Evolutionary conservation across 2,888 invertebrate species (phyloP), one percentile per base, ranked within the genome.

Genomic region (Caenorhabditis macrosperma): DNA sequence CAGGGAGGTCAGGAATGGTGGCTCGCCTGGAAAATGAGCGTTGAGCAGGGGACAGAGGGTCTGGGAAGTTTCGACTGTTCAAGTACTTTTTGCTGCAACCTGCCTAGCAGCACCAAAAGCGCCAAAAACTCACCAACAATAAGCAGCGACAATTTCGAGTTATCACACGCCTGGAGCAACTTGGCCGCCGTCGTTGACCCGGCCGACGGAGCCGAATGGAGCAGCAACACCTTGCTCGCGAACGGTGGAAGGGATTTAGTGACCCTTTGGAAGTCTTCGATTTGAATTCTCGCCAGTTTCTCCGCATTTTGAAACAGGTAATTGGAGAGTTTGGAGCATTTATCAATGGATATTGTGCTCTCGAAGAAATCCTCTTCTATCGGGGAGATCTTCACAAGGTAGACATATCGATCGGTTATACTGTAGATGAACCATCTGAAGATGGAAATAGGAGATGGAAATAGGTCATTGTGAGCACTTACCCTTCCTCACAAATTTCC

Each of bases 341-440:
- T 69, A 17, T 78, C 63, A 38, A 82, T 67, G 17, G 64, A 55
- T 30, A 75, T 46, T n/a, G 48, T 57, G 1, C 50, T 30, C 33
- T 79, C 79, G 22, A 59, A 63, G 20, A 46, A 38, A 7, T 71
- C 72, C 1, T 52, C 50, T 24, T 78, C 74, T 7, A 52, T 52
- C 20, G 78, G 38, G 4, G 67, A 46, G 35, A 76, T 28, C 48
- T 67, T 64, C 1, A 77, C 78, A 9, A 83, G 59, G 38, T 83
- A 83, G 24, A 83, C 61, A 26, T 82, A 83, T 26, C 69, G 54
- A 6, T 78, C 75, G 10, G 77, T 80, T 22, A 83, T 80, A 38
- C 35, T 67, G 57, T 83, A 82, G 54, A 83, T 82, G 55, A 78
- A 79, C 83, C 83, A 83, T 20, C 83, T 83, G 55, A 20, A 81